These are phyloP conservation scores for Torymus aiolomorphi DNA, from an alignment of 2,888 invertebrate species.

Conservation along the genomic window DNA sequence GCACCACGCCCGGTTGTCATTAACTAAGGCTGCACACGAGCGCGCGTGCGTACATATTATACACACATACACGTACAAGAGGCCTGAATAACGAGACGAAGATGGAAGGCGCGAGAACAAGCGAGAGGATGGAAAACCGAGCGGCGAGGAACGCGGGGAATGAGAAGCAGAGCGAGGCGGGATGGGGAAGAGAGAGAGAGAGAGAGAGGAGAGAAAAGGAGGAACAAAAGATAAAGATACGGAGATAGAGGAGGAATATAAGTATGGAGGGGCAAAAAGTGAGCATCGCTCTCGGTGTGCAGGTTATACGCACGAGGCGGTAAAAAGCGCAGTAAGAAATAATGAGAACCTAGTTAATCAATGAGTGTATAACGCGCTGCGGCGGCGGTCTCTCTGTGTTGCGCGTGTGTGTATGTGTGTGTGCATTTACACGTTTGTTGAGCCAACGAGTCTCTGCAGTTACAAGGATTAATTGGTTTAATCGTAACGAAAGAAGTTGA, in stretches of 20 bases:
- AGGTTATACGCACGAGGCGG: not conserved
- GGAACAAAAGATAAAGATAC: slow-evolving; percentile 28
- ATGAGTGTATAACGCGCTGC: slow-evolving; percentile 27
- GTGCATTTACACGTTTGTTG: slow-evolving; percentile 34
- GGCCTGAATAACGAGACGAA: not conserved
- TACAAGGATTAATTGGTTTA: slow-evolving; percentile 46
- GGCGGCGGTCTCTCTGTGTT: not conserved
- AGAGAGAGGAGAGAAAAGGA: not conserved
- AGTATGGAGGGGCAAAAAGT: slow-evolving; percentile 31
- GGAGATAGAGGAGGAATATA: slow-evolving; percentile 21
- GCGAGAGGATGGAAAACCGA: slow-evolving; percentile 11
- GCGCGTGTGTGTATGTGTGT: not conserved
- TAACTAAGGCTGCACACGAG: slow-evolving; percentile 5
- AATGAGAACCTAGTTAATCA: slow-evolving; percentile 55
- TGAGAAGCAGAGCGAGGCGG: not conserved
- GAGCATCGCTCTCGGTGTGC: not conserved
- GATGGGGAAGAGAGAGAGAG: not conserved
- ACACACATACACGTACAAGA: not conserved
- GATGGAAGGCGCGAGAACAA: not conserved
- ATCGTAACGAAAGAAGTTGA: slow-evolving; percentile 42
- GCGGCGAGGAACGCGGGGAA: not conserved
- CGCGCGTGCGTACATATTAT: no score
- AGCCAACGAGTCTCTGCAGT: slow-evolving; percentile 31
- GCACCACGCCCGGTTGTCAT: slow-evolving; percentile 50
- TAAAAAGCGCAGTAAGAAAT: slow-evolving; percentile 48